These are phyloP conservation scores for Mastigias papua DNA, from an alignment of 30 jellyfish, hydroid and myxozoan genomes.

Conservation along the genomic window DNA sequence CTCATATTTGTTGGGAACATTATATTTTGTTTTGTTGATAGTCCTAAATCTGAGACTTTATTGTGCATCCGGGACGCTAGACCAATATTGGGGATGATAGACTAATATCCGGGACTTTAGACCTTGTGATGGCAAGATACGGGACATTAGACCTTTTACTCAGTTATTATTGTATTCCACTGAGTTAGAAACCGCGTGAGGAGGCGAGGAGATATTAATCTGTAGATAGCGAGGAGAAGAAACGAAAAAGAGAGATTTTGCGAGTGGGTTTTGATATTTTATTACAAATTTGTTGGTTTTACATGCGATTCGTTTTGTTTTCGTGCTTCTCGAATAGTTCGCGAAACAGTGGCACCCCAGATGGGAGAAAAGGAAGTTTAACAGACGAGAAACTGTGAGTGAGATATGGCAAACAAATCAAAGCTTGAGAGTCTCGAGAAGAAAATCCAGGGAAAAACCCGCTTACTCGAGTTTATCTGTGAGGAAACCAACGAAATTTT, in stretches of 20 bases:
- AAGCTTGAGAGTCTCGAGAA: conserved; percentile 20
- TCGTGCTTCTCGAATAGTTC: conserved; percentile 28
- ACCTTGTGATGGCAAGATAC: too few relatives aligned
- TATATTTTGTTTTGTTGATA: not conserved
- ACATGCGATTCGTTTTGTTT: conserved; percentile 20
- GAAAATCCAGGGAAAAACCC: conserved; percentile 58
- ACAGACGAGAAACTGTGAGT: too few relatives aligned
- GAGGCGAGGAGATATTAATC: too few relatives aligned
- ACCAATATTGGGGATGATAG: not conserved
- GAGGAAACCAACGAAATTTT: conserved; percentile 43
- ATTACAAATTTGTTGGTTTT: conserved; percentile 9
- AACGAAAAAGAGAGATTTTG: not conserved
- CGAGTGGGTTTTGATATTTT: not conserved
- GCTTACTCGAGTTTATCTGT: conserved; percentile 22
- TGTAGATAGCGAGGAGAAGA: too few relatives aligned
- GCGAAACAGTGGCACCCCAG: conserved; percentile 70
- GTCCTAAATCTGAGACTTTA: not conserved
- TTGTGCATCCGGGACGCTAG: not conserved
- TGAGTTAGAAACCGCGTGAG: not conserved
- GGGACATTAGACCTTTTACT: too few relatives aligned
- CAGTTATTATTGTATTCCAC: not conserved
- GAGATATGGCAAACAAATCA: conserved; percentile 18
- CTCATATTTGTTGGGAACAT: not conserved
- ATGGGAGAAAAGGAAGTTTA: conserved; percentile 15
- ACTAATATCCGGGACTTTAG: not conserved